Evolutionary conservation across 2,797 vertebrate genomes (phyloP).

Genomic region (Typhlichthys subterraneus): DNA sequence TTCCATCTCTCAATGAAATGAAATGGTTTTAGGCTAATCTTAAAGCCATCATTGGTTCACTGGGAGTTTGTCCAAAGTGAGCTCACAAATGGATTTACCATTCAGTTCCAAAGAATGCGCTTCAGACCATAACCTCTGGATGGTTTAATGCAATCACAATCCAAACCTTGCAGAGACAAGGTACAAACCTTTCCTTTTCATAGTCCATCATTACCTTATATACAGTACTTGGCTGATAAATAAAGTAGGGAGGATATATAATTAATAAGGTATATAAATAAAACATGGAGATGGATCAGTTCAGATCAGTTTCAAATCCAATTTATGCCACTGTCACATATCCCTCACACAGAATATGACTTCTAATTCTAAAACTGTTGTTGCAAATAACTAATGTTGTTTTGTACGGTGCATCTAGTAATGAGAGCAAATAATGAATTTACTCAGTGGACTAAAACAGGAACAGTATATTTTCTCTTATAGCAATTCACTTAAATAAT

Average conservation of each 20-base stretch:
- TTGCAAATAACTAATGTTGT: conserved; percentile 2
- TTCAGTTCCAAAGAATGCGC: conserved; percentile 26
- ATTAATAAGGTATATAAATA: too few relatives aligned
- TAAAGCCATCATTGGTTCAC: conserved; percentile 21
- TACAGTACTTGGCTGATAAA: neutral
- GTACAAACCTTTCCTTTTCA: conserved; percentile 6
- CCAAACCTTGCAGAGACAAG: conserved; percentile 23
- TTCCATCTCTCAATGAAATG: conserved; percentile 27
- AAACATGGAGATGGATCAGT: too few relatives aligned
- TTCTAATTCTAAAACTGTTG: neutral
- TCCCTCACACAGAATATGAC: too few relatives aligned
- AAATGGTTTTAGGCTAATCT: conserved; percentile 20
- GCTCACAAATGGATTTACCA: conserved; percentile 46
- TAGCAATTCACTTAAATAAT: too few relatives aligned
- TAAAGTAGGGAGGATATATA: too few relatives aligned
- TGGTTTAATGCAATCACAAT: conserved; percentile 29
- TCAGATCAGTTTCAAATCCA: too few relatives aligned
- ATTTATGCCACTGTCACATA: too few relatives aligned
- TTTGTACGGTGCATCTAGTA: conserved; percentile 15
- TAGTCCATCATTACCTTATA: neutral
- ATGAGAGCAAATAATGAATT: conserved; percentile 21
- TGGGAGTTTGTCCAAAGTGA: conserved; percentile 35
- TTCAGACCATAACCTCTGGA: conserved; percentile 34
- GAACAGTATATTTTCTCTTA: too few relatives aligned
- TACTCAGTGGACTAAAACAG: conserved; percentile 30